These are phyloP conservation scores for Lepus timidus DNA, from an alignment of 2,113 vertebrate species.

Conservation along the genomic window DNA sequence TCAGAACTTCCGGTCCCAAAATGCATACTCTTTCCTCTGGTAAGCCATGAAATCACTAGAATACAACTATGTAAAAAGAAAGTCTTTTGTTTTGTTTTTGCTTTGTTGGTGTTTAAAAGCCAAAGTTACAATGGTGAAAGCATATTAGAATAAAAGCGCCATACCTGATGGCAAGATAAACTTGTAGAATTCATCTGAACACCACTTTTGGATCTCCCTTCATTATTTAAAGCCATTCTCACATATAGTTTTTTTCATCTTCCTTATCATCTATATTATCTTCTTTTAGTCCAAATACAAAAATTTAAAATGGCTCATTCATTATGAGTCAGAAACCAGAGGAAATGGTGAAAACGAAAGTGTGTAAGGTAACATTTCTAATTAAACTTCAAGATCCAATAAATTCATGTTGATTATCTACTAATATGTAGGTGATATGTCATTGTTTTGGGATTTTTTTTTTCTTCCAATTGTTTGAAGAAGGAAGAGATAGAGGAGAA, in stretches of 20 bases:
- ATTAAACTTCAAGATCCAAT: conserved; percentile 7
- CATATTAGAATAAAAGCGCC: not conserved
- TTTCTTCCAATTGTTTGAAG: conserved; percentile 9
- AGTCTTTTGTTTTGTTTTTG: not conserved
- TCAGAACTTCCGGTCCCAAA: not conserved
- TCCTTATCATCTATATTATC: not conserved
- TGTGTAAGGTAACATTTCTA: not conserved
- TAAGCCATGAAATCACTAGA: not conserved
- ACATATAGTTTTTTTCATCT: not conserved
- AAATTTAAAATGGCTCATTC: not conserved
- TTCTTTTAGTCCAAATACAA: not conserved
- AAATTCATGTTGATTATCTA: not conserved
- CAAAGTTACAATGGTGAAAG: not conserved
- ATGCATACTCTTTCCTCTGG: not conserved
- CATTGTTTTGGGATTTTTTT: not conserved
- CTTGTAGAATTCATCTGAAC: not conserved
- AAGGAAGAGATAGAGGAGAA: not conserved
- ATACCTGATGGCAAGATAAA: not conserved
- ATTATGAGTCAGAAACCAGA: not conserved
- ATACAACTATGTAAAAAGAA: not conserved
- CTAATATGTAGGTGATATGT: not conserved
- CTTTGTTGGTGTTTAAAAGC: not conserved
- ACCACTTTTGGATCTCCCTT: not conserved
- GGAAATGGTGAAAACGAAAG: not conserved
- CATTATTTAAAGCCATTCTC: not conserved